Conservation (phyloP, 2,888 invertebrate genomes). For the Coleophora flavipennella region DNA sequence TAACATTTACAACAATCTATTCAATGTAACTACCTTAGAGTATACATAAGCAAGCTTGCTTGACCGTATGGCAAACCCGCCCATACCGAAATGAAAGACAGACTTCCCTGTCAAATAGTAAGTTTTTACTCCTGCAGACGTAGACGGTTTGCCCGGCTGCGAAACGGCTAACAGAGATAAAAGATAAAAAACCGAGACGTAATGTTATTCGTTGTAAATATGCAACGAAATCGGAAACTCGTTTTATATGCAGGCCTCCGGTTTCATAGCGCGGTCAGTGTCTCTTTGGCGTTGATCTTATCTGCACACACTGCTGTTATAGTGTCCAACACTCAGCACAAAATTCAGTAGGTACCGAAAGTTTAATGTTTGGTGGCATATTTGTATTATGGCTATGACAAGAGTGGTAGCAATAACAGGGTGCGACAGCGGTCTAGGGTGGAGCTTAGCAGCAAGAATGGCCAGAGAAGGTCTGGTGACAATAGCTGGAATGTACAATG, state of each 20-base stretch:
- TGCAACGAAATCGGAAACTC: slow-evolving; percentile 60
- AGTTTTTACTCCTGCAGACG: too few species aligned
- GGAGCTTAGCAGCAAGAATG: slow-evolving; percentile 76
- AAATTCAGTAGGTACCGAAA: neutral
- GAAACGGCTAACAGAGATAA: too few species aligned
- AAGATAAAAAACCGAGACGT: too few species aligned
- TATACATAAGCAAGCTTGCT: too few species aligned
- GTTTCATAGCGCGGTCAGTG: slow-evolving; percentile 32
- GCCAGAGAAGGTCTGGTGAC: slow-evolving; percentile 79
- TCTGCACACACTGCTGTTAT: slow-evolving; percentile 13
- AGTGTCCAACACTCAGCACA: slow-evolving; percentile 1
- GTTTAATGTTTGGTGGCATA: too few species aligned
- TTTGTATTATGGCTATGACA: neutral
- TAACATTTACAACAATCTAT: too few species aligned
- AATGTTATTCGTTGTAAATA: slow-evolving; percentile 60
- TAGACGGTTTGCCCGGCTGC: too few species aligned
- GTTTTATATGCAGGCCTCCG: slow-evolving; percentile 45
- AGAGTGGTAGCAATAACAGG: slow-evolving; percentile 82
- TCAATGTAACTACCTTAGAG: too few species aligned
- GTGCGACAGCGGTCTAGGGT: slow-evolving; percentile 90
- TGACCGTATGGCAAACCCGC: too few species aligned
- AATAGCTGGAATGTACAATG: slow-evolving; percentile 82
- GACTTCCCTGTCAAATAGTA: too few species aligned
- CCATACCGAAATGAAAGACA: too few species aligned
- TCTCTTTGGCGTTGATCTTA: slow-evolving; percentile 23